Percentiles rank a stretch among this genome's conserved stretches.
These are phyloP conservation scores for Brenthis ino DNA, from an alignment of 2,888 invertebrate genomes.

Conservation along the genomic window DNA sequence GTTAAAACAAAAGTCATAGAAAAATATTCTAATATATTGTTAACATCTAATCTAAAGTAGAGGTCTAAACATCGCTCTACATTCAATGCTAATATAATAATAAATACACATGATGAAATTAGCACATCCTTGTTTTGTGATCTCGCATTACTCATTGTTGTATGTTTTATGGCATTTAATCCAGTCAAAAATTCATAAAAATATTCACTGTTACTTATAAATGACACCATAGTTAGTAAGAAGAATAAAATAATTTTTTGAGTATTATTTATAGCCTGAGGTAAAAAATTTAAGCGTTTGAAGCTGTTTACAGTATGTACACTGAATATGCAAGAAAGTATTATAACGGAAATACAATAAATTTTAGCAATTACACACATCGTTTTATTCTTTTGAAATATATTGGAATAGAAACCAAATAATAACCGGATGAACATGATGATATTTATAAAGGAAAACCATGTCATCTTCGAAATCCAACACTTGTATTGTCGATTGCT, in stretches of 20 bases:
- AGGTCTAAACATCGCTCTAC: not conserved
- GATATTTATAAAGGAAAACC: not conserved
- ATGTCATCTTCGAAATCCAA: not conserved
- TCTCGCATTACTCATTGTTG: not conserved
- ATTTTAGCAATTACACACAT: not conserved
- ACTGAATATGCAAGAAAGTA: not conserved
- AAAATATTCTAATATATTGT: not conserved
- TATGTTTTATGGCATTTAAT: not conserved
- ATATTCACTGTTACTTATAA: not conserved
- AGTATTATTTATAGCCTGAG: not conserved
- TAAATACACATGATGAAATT: constrained; percentile 8
- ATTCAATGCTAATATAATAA: not conserved
- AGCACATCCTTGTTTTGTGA: not conserved
- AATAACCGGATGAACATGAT: constrained; percentile 14
- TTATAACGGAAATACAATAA: not conserved
- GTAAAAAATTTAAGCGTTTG: not conserved
- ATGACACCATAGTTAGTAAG: not conserved
- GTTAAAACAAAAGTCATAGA: not conserved
- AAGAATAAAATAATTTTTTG: constrained; percentile 1
- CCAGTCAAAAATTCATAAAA: constrained; percentile 5
- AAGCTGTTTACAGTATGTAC: not conserved
- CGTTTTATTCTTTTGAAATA: not conserved
- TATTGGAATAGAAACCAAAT: constrained; percentile 11
- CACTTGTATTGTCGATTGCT: too few relatives aligned
- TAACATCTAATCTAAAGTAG: not conserved